Percentiles rank a stretch among this genome's conserved stretches.
These are phyloP conservation scores for Cydia pomonella DNA, from an alignment of 1,140 invertebrate genomes.

Conservation along the genomic window DNA sequence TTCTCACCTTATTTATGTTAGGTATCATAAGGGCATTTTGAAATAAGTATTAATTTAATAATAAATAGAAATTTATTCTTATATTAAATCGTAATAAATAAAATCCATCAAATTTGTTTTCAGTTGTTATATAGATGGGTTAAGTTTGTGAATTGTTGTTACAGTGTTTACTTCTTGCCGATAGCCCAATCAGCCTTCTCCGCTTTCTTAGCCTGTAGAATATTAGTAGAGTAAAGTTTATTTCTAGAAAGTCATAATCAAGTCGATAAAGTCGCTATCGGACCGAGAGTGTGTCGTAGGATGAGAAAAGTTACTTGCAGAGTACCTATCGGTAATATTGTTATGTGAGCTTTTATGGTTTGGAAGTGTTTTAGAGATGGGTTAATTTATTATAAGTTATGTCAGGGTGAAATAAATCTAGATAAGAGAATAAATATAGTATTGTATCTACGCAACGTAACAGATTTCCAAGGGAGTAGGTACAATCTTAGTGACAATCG, in stretches of 20 bases:
- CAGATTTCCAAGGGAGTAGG: too few relatives aligned
- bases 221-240: constrained; percentile 48
- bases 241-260: not conserved
- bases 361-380: not conserved
- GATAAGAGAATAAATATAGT: too few relatives aligned
- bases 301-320: not conserved
- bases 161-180: constrained; percentile 83
- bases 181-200: constrained; percentile 90
- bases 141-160: constrained; percentile 42
- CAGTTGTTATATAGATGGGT: constrained; percentile 44
- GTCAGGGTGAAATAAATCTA: too few relatives aligned
- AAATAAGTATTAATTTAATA: constrained; percentile 49
- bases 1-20: constrained; percentile 63
- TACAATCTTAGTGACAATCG: too few relatives aligned
- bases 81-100: constrained; percentile 64
- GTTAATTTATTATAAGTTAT: too few relatives aligned
- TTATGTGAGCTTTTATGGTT: not conserved
- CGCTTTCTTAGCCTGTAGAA: constrained; percentile 87
- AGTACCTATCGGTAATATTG: not conserved
- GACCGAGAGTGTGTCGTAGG: not conserved
- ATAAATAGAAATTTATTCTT: constrained; percentile 68
- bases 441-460: too few relatives aligned
- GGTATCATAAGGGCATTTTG: constrained; percentile 44
- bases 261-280: not conserved
- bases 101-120: constrained; percentile 57